Conservation (phyloP, 2,888 invertebrate species). For the Cerastoderma edule region DNA sequence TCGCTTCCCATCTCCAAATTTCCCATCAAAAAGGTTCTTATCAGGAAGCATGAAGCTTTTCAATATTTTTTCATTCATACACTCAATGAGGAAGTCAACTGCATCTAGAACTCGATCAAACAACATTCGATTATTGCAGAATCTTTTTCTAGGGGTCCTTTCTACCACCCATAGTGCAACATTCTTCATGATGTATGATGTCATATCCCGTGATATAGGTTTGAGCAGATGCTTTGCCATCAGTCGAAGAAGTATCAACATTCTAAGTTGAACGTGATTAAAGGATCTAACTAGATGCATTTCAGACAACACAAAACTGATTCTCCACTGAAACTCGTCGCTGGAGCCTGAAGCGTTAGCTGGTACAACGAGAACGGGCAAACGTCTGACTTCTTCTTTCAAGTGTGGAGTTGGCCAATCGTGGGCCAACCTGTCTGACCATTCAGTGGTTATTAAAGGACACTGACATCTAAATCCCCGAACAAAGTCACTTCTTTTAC, state of each 20-base stretch:
- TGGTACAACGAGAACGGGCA: conserved; percentile 21
- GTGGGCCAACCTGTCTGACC: conserved; percentile 5
- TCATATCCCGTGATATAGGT: not conserved
- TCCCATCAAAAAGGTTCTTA: conserved; percentile 24
- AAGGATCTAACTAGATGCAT: conserved; percentile 10
- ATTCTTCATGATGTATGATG: conserved; percentile 39
- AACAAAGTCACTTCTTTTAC: conserved; percentile 14
- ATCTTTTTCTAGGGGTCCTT: not conserved
- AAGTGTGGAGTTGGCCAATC: conserved; percentile 25
- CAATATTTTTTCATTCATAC: not conserved
- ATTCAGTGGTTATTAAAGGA: not conserved
- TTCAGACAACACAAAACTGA: conserved; percentile 29
- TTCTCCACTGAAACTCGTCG: conserved; percentile 30
- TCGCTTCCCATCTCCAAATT: not conserved
- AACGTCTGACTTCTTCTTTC: not conserved
- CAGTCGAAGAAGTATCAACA: conserved; percentile 18
- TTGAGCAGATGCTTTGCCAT: conserved; percentile 19
- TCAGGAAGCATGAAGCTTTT: conserved; percentile 23
- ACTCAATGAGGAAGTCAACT: not conserved
- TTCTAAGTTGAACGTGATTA: conserved; percentile 30
- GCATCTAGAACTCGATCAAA: conserved; percentile 17
- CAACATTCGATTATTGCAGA: not conserved
- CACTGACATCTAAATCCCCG: conserved; percentile 10
- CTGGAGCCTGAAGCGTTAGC: conserved; percentile 3
- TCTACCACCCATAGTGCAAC: conserved; percentile 24